Conservation (phyloP, 2,113 vertebrate species). For the Tretioscincus oriximinensis region DNA sequence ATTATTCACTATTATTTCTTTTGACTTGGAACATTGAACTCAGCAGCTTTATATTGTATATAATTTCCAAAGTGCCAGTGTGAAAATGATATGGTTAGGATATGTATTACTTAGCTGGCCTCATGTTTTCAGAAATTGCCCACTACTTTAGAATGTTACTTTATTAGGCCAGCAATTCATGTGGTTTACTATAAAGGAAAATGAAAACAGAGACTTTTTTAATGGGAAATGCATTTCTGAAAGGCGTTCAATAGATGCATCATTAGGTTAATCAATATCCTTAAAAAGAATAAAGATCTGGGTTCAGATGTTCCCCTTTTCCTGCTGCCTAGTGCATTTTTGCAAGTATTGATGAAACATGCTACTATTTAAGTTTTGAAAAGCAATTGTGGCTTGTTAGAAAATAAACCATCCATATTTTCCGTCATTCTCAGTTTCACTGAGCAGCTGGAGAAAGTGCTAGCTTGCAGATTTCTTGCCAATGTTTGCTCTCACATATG, state of each 20-base stretch:
- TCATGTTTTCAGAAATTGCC: background rate
- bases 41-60: background rate
- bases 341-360: constrained; percentile 15
- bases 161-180: constrained; percentile 35
- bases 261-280: constrained; percentile 21
- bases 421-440: constrained; percentile 31
- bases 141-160: constrained; percentile 19
- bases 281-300: constrained; percentile 43
- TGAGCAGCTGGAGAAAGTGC: constrained; percentile 7
- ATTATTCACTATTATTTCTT: background rate
- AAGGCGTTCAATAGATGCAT: constrained; percentile 25
- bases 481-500: constrained; percentile 9
- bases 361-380: constrained; percentile 15
- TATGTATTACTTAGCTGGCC: background rate
- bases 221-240: constrained; percentile 40
- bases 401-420: constrained; percentile 6
- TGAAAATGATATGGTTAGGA: background rate
- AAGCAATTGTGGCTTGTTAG: constrained; percentile 22
- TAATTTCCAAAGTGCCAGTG: background rate
- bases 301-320: background rate
- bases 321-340: constrained; percentile 18
- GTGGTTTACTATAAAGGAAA: constrained; percentile 32
- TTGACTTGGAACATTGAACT: background rate
- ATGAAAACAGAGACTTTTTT: constrained; percentile 34
- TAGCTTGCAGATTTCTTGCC: constrained; percentile 23